phyloP scores from a whole-genome alignment of 2,113 vertebrate genomes.

The Lampris incognitus region DNA sequence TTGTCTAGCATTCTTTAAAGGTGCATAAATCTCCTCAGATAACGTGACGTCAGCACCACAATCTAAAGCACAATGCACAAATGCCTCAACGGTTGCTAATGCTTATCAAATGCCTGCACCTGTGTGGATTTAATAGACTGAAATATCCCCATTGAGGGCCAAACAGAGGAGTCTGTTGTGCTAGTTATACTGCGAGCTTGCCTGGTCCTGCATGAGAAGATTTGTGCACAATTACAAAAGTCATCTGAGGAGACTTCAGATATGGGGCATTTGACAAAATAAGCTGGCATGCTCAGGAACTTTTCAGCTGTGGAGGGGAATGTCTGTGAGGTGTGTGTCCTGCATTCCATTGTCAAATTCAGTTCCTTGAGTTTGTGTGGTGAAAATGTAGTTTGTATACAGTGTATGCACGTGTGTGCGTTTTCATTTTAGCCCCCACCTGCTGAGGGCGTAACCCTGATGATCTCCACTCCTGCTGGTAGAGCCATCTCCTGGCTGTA shows the following conservation, averaged over 20 bases:
- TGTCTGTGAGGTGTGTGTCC: neutral
- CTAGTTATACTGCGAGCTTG: neutral
- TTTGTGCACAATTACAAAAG: neutral
- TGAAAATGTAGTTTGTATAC: neutral
- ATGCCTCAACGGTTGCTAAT: neutral
- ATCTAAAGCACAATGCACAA: neutral
- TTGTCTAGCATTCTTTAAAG: neutral
- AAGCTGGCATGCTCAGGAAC: neutral
- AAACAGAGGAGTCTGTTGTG: neutral
- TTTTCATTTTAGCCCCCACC: slow-evolving; percentile 79
- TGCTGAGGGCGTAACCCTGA: slow-evolving; percentile 94
- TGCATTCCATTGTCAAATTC: neutral
- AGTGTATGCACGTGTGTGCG: neutral
- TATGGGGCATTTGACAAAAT: neutral
- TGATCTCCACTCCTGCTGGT: slow-evolving; percentile 91
- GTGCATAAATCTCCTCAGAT: neutral
- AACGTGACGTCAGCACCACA: neutral
- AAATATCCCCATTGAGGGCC: neutral
- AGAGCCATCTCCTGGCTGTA: slow-evolving; percentile 91
- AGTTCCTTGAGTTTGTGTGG: neutral
- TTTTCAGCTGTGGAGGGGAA: neutral
- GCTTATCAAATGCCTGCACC: neutral
- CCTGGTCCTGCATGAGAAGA: neutral
- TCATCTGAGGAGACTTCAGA: neutral
- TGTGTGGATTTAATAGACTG: neutral